Evolutionary conservation across 92 coral and sea anemone species (phyloP).

Genomic region (Blastomussa wellsi): DNA sequence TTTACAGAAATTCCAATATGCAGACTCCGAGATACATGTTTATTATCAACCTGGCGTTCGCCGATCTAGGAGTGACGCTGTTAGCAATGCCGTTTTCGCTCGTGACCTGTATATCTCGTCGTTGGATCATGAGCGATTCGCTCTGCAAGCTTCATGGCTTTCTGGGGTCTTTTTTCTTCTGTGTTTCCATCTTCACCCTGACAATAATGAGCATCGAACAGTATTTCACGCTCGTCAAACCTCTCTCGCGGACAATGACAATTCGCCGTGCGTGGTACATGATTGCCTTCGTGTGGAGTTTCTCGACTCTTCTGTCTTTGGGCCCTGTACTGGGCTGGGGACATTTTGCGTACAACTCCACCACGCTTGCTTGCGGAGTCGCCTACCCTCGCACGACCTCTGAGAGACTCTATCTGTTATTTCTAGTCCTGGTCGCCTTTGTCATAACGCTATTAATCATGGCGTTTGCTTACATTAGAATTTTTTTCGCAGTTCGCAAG

Average conservation of each 20-base stretch:
- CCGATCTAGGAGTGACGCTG: constrained; percentile 83
- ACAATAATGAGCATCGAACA: constrained; percentile 91
- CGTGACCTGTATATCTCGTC: constrained; percentile 71
- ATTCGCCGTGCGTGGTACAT: constrained; percentile 77
- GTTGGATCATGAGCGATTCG: constrained; percentile 75
- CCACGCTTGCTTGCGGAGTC: constrained; percentile 82
- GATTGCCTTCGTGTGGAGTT: constrained; percentile 65
- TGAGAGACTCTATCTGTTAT: constrained; percentile 74
- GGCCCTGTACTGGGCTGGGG: constrained; percentile 88
- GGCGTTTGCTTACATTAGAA: constrained; percentile 80
- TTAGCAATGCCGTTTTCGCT: constrained; percentile 87
- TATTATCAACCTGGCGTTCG: constrained; percentile 78
- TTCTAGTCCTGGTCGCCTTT: constrained; percentile 70
- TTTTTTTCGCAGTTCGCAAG: constrained; percentile 72
- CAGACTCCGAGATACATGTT: constrained; percentile 89
- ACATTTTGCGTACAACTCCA: constrained; percentile 79
- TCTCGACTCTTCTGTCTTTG: constrained; percentile 64
- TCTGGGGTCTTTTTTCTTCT: constrained; percentile 85
- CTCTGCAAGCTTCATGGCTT: constrained; percentile 86
- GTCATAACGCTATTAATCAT: constrained; percentile 73
- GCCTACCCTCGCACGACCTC: constrained; percentile 63
- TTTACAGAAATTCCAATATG: constrained; percentile 75
- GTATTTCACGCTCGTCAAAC: constrained; percentile 79
- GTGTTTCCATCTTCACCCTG: constrained; percentile 79
- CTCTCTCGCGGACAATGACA: constrained; percentile 80